phyloP scores from a whole-genome alignment of 1,140 invertebrate species.

The Physella acuta region DNA sequence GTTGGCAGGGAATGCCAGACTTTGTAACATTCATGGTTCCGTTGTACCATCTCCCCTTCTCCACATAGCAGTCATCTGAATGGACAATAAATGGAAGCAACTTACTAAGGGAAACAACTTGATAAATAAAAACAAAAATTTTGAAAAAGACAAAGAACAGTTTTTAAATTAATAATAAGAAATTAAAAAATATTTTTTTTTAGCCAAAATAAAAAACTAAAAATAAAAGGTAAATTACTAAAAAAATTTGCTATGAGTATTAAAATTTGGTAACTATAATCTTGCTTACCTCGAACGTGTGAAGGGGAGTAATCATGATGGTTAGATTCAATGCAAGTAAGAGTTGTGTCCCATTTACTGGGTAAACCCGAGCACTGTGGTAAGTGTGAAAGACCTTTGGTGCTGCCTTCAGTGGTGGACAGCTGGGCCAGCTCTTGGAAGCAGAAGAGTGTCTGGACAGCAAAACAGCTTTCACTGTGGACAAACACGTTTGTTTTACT shows the following conservation, averaged over 20 bases:
- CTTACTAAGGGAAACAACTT: no score
- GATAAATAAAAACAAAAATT: no score
- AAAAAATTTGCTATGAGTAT: neutral
- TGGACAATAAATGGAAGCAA: no score
- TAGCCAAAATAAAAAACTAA: no score
- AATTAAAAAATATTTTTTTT: neutral
- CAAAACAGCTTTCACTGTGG: conserved; percentile 90
- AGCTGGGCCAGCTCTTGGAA: conserved; percentile 89
- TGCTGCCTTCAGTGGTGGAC: conserved; percentile 79
- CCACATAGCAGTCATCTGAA: conserved; percentile 70
- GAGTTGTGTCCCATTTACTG: conserved; percentile 31
- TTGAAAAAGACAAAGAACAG: no score
- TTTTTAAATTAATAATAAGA: conserved; percentile 1
- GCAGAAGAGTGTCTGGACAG: conserved; percentile 85
- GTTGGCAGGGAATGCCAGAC: conserved; percentile 81
- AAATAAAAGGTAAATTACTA: neutral
- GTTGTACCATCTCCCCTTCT: conserved; percentile 86
- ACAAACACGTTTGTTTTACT: no score
- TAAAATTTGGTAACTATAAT: neutral
- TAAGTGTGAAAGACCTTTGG: conserved; percentile 82
- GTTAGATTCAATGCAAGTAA: conserved; percentile 13
- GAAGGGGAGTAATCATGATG: conserved; percentile 10
- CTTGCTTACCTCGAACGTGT: conserved; percentile 14
- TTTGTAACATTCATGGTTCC: conserved; percentile 84
- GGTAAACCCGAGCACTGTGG: conserved; percentile 83